These are phyloP conservation scores for Scelioninae gen. 2 DNA, from an alignment of 2,888 invertebrate species.

Conservation along the genomic window DNA sequence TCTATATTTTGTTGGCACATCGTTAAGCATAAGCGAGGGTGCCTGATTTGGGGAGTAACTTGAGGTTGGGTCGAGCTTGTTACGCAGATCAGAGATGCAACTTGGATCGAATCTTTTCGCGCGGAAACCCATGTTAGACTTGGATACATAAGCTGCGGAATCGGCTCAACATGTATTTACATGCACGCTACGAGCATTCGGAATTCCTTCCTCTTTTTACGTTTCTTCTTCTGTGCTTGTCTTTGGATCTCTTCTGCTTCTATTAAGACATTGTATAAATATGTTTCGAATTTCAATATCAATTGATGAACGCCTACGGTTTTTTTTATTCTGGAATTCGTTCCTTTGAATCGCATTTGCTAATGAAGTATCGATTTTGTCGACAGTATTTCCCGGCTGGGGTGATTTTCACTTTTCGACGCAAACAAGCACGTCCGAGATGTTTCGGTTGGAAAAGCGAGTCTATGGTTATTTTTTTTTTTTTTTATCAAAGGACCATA, in stretches of 20 bases:
- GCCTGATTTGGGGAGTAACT: slow-evolving; percentile 65
- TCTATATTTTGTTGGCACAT: slow-evolving; percentile 74
- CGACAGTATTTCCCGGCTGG: background rate
- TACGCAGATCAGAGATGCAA: slow-evolving; percentile 72
- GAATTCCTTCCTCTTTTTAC: slow-evolving; percentile 56
- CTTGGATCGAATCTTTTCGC: slow-evolving; percentile 68
- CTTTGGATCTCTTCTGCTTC: slow-evolving; percentile 41
- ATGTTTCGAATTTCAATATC: slow-evolving; percentile 27
- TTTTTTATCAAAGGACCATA: slow-evolving; percentile 54
- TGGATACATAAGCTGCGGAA: slow-evolving; percentile 61
- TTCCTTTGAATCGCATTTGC: background rate
- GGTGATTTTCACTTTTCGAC: too few relatives aligned
- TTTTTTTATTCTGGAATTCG: background rate
- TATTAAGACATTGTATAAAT: slow-evolving; percentile 51
- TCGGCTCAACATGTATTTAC: slow-evolving; percentile 61
- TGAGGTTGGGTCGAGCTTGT: slow-evolving; percentile 67
- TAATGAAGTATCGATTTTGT: background rate
- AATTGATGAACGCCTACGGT: background rate
- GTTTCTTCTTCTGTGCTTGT: slow-evolving; percentile 30
- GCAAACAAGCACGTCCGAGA: too few relatives aligned
- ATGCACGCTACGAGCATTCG: slow-evolving; percentile 61
- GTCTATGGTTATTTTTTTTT: too few relatives aligned
- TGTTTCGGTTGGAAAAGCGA: too few relatives aligned
- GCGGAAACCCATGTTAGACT: slow-evolving; percentile 62
- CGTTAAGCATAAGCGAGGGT: slow-evolving; percentile 71